Evolutionary conservation across 2,113 vertebrate species (phyloP).

Genomic region (Pipa parva): DNA sequence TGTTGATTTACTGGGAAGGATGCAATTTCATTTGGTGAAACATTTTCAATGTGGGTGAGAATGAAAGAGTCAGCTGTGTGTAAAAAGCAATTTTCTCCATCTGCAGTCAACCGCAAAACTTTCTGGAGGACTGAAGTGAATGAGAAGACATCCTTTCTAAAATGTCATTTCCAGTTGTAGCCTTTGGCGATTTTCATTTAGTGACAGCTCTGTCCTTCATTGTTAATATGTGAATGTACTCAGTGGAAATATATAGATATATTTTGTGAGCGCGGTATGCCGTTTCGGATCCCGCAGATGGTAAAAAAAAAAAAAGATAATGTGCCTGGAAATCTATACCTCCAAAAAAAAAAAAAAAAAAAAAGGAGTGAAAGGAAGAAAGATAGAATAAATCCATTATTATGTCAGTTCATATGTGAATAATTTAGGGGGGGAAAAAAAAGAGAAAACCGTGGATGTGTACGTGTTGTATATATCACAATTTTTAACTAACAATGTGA

Average conservation of each 20-base stretch:
- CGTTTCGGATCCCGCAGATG: slow-evolving; percentile 7
- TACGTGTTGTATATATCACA: background rate
- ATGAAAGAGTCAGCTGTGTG: slow-evolving; percentile 40
- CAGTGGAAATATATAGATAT: slow-evolving; percentile 46
- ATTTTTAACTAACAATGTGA: background rate
- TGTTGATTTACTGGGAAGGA: slow-evolving; percentile 37
- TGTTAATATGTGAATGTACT: slow-evolving; percentile 52
- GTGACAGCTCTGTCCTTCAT: slow-evolving; percentile 49
- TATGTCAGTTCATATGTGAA: slow-evolving; percentile 24
- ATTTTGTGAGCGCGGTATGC: slow-evolving; percentile 1
- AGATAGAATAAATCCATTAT: background rate
- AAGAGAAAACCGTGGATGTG: background rate
- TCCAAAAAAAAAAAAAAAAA: slow-evolving; percentile 16
- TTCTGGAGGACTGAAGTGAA: slow-evolving; percentile 40
- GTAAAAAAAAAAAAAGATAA: too few species aligned
- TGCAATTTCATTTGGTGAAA: slow-evolving; percentile 43
- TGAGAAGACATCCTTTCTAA: slow-evolving; percentile 38
- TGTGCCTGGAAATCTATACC: slow-evolving; percentile 14
- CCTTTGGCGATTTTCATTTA: slow-evolving; percentile 36
- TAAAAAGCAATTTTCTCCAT: slow-evolving; percentile 44
- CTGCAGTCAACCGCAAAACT: slow-evolving; percentile 42
- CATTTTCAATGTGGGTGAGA: slow-evolving; percentile 41
- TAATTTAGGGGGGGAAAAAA: too few species aligned
- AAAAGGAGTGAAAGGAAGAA: background rate
- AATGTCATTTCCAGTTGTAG: slow-evolving; percentile 39